Percentiles rank a stretch among this genome's conserved stretches.
Evolutionary conservation across 2,888 invertebrate genomes (phyloP).

Genomic region (Octonoba sinensis): DNA sequence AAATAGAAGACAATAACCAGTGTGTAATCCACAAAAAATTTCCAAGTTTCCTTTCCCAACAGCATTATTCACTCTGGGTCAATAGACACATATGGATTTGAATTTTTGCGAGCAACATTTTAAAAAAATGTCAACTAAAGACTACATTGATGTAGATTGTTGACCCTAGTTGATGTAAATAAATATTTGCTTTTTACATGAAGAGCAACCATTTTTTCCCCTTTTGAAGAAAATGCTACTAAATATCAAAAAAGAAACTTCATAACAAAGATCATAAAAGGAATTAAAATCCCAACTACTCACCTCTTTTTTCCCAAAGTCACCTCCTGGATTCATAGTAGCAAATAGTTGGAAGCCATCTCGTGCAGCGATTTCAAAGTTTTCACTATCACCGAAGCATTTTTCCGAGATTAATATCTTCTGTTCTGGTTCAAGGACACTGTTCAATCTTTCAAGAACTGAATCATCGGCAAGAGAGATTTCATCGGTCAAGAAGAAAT

Average conservation of each 20-base stretch:
- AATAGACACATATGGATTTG: too few species aligned
- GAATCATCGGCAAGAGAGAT: slow-evolving; percentile 99
- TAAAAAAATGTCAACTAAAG: too few species aligned
- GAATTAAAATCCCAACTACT: slow-evolving; percentile 11
- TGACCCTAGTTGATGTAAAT: too few species aligned
- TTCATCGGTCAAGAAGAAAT: slow-evolving; percentile 95
- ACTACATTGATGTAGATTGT: too few species aligned
- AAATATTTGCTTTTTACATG: too few species aligned
- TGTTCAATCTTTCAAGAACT: slow-evolving; percentile 96
- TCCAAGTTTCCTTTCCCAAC: too few species aligned
- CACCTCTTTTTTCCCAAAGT: slow-evolving; percentile 97
- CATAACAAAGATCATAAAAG: background rate
- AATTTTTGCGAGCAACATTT: too few species aligned
- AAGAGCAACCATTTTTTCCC: too few species aligned
- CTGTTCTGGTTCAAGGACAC: slow-evolving; percentile 92
- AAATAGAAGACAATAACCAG: too few species aligned
- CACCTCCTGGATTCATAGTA: slow-evolving; percentile 99
- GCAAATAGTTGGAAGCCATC: slow-evolving; percentile 90
- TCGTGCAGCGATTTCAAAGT: slow-evolving; percentile 77
- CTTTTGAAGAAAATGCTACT: too few species aligned
- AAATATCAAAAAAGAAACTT: background rate
- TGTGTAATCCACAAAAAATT: too few species aligned
- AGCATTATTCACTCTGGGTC: too few species aligned
- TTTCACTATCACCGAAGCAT: slow-evolving; percentile 74
- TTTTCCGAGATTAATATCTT: slow-evolving; percentile 92